Evolutionary conservation across 2,888 invertebrate species (phyloP).

Genomic region (Stenolophus ochropezus): DNA sequence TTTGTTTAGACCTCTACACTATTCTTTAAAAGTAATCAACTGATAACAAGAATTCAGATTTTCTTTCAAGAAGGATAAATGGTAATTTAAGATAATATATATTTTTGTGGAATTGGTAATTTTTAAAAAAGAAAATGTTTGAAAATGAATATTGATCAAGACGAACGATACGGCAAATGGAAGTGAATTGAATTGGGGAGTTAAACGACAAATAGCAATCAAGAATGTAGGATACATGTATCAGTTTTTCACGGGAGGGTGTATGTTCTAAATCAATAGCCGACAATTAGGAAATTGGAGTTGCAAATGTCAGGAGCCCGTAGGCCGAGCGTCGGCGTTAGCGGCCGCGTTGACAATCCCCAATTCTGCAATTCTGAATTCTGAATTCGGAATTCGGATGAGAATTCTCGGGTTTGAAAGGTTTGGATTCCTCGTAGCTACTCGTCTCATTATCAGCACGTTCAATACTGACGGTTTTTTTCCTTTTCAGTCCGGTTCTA

Average conservation of each 20-base stretch:
- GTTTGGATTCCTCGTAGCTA: slow-evolving; percentile 21
- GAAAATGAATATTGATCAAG: not conserved
- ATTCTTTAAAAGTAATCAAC: too few species aligned
- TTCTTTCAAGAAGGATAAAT: too few species aligned
- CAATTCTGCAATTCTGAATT: not conserved
- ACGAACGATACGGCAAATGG: not conserved
- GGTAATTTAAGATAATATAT: too few species aligned
- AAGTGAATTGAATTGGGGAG: not conserved
- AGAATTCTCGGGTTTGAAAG: not conserved
- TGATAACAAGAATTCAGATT: too few species aligned
- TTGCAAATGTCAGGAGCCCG: not conserved
- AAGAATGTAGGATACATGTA: not conserved
- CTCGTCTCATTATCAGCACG: slow-evolving; percentile 36
- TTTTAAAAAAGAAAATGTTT: not conserved
- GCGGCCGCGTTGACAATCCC: slow-evolving; percentile 2
- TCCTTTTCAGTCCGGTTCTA: slow-evolving; percentile 34
- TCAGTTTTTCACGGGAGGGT: not conserved
- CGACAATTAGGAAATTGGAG: slow-evolving; percentile 12
- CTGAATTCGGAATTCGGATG: not conserved
- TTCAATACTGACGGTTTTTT: slow-evolving; percentile 31
- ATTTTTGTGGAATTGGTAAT: not conserved
- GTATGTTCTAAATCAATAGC: slow-evolving; percentile 5
- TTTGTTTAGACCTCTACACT: too few species aligned
- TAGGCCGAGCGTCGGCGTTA: not conserved
- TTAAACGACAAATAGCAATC: not conserved